Percentiles rank a stretch among this genome's conserved stretches.
Conservation (phyloP, 2,888 invertebrate genomes). For the Lasioglossum zephyrum region DNA sequence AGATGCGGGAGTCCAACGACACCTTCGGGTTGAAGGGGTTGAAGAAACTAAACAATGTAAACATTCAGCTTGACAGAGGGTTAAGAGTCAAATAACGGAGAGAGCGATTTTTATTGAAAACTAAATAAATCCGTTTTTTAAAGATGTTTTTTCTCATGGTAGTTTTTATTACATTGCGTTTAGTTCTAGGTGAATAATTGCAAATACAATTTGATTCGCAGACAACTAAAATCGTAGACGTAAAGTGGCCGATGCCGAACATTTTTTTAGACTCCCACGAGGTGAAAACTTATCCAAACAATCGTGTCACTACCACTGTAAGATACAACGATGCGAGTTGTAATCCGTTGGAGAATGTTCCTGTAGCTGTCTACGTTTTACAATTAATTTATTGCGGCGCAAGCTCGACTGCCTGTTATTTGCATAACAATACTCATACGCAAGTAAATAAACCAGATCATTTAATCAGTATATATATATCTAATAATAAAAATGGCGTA, state of each 20-base stretch:
- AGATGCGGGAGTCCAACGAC: background rate
- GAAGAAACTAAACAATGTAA: no score
- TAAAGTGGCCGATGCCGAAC: constrained; percentile 92
- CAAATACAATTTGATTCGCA: constrained; percentile 43
- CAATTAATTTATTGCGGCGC: constrained; percentile 93
- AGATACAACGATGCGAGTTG: constrained; percentile 91
- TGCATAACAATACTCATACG: constrained; percentile 84
- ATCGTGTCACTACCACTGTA: constrained; percentile 90
- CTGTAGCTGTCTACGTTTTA: constrained; percentile 87
- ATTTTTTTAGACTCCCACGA: constrained; percentile 90
- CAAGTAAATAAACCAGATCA: constrained; percentile 81
- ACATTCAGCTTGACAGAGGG: no score
- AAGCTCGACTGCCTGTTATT: constrained; percentile 90
- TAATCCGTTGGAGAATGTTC: constrained; percentile 81
- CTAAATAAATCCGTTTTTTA: no score
- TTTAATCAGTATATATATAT: background rate
- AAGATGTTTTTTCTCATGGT: no score
- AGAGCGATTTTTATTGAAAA: no score
- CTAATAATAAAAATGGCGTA: background rate
- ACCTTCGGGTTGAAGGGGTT: no score
- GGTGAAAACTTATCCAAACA: constrained; percentile 92
- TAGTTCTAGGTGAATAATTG: background rate
- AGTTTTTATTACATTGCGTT: no score
- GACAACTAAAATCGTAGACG: constrained; percentile 87
- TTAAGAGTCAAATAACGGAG: no score